Conservation (phyloP, 2,888 invertebrate species). For the Nesidiocoris tenuis region DNA sequence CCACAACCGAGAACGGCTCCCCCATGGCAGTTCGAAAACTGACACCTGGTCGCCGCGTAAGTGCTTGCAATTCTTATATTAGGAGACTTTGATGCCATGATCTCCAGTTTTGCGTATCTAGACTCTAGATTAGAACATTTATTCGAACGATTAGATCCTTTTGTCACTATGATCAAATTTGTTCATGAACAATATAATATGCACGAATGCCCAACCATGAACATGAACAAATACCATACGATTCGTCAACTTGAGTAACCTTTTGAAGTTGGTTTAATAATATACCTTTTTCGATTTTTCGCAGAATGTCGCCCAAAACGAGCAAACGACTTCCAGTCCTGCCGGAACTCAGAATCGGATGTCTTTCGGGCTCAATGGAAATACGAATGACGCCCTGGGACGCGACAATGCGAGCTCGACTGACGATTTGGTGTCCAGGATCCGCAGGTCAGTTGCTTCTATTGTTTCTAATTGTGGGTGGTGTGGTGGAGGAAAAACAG, state of each 20-base stretch:
- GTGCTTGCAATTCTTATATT: neutral
- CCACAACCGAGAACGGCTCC: neutral
- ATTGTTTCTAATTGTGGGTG: no score
- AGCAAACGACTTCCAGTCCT: neutral
- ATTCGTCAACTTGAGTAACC: no score
- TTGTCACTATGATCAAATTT: neutral
- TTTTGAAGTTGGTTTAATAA: neutral
- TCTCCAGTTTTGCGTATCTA: no score
- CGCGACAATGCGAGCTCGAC: neutral
- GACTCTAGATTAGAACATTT: no score
- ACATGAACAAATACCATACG: no score
- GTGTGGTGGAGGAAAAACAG: no score
- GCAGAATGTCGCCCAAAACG: neutral
- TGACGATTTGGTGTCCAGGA: neutral
- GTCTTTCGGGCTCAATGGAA: neutral
- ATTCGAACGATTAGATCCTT: no score
- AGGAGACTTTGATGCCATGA: no score
- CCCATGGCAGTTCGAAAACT: conserved; percentile 12
- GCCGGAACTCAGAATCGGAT: neutral
- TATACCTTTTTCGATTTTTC: neutral
- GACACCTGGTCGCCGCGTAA: conserved; percentile 23
- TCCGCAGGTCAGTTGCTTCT: neutral
- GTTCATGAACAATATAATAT: neutral
- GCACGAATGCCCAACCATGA: neutral
- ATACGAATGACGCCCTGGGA: neutral